phyloP scores from a whole-genome alignment of 2,888 invertebrate genomes.

The Neocrepidodera transversa region DNA sequence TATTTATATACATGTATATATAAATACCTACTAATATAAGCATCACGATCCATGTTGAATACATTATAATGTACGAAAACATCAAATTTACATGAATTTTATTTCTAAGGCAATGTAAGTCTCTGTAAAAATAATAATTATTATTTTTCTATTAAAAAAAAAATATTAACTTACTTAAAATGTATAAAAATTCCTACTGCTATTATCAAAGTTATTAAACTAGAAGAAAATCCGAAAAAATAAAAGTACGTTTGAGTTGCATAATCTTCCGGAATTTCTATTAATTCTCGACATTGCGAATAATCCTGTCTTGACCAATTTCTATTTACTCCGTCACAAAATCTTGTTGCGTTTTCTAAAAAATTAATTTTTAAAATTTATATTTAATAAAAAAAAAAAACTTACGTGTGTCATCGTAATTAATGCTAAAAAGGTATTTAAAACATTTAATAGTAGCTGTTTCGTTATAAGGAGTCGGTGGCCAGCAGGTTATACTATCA shows the following conservation, averaged over 20 bases:
- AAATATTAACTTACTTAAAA: conserved; percentile 39
- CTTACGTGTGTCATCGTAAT: conserved; percentile 85
- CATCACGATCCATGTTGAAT: conserved; percentile 88
- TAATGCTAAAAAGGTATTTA: conserved; percentile 76
- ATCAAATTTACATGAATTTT: conserved; percentile 95
- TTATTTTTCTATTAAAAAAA: no score
- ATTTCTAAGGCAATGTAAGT: conserved; percentile 89
- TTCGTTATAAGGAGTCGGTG: conserved; percentile 74
- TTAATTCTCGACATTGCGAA: conserved; percentile 23
- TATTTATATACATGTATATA: no score
- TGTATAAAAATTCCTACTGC: conserved; percentile 32
- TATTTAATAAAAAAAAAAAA: conserved; percentile 49
- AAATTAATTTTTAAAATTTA: background rate
- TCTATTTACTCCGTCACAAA: conserved; percentile 22
- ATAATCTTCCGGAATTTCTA: conserved; percentile 22
- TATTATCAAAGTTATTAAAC: conserved; percentile 27
- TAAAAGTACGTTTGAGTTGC: conserved; percentile 26
- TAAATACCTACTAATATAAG: conserved; percentile 68
- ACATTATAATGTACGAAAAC: conserved; percentile 89
- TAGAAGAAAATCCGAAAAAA: conserved; percentile 30
- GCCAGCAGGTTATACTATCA: conserved; percentile 86
- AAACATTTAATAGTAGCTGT: conserved; percentile 79
- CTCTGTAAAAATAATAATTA: no score
- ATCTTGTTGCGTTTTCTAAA: conserved; percentile 32
- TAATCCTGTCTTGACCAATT: conserved; percentile 30